Percentiles rank a stretch among this genome's conserved stretches.
These are phyloP conservation scores for Panzeria rudis DNA, from an alignment of 2,888 invertebrate species.

Conservation along the genomic window DNA sequence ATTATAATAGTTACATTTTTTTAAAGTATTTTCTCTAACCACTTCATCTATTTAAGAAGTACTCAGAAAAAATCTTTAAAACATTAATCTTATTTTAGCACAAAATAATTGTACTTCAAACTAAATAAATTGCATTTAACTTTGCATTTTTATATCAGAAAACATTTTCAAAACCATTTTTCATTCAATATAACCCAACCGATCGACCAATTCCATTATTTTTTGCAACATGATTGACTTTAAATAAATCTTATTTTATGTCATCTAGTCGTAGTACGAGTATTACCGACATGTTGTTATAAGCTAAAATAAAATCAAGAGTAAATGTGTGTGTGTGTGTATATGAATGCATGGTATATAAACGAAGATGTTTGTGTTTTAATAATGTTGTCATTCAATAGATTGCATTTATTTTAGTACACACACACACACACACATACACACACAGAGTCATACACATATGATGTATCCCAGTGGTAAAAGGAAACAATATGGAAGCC, in stretches of 20 bases:
- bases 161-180: constrained; percentile 6
- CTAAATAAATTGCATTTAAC: constrained; percentile 18
- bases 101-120: constrained; percentile 1
- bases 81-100: not conserved
- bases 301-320: not conserved
- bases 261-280: constrained; percentile 11
- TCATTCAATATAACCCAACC: constrained; percentile 13
- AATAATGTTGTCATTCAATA: constrained; percentile 43
- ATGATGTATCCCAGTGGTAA: no score
- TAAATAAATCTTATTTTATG: constrained; percentile 55
- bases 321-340: not conserved
- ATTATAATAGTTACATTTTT: no score
- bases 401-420: constrained; percentile 7
- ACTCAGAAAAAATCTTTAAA: not conserved
- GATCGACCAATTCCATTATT: constrained; percentile 18
- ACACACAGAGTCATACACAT: no score
- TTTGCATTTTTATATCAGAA: constrained; percentile 1
- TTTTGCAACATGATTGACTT: constrained; percentile 51
- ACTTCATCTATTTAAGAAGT: not conserved
- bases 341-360: constrained; percentile 1
- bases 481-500: no score
- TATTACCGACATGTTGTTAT: constrained; percentile 3
- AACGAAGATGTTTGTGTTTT: not conserved
- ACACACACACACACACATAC: not conserved
- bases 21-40: no score